phyloP scores from a whole-genome alignment of 2,797 vertebrate species.

The Anguilla pacifica region DNA sequence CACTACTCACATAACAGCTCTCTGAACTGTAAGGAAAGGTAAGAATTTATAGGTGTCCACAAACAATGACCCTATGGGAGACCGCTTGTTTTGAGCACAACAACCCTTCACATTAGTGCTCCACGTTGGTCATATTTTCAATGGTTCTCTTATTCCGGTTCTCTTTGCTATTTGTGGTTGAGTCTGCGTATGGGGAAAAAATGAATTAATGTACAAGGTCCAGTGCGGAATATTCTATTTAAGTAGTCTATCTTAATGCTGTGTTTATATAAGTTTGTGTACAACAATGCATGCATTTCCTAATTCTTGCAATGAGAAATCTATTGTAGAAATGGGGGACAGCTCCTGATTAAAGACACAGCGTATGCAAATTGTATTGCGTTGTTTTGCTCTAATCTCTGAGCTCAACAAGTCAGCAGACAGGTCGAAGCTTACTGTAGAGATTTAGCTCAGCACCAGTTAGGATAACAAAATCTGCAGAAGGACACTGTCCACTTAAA shows the following conservation, averaged over 20 bases:
- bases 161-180: neutral
- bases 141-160: neutral
- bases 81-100: neutral
- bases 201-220: neutral
- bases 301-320: neutral
- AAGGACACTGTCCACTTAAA: neutral
- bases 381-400: neutral
- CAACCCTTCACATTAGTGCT: neutral
- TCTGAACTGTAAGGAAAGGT: constrained; percentile 1
- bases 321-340: neutral
- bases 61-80: neutral
- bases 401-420: neutral
- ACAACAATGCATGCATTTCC: neutral
- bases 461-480: neutral
- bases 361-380: neutral
- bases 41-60: neutral
- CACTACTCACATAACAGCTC: neutral
- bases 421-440: neutral
- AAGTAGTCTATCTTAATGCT: neutral
- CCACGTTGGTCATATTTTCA: neutral
- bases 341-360: neutral
- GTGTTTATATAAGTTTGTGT: neutral
- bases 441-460: neutral
- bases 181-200: neutral
- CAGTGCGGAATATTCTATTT: neutral